Evolutionary conservation across 2,113 vertebrate genomes (phyloP), one percentile per base, ranked within the genome.

Genomic region (Syngnathus floridae): DNA sequence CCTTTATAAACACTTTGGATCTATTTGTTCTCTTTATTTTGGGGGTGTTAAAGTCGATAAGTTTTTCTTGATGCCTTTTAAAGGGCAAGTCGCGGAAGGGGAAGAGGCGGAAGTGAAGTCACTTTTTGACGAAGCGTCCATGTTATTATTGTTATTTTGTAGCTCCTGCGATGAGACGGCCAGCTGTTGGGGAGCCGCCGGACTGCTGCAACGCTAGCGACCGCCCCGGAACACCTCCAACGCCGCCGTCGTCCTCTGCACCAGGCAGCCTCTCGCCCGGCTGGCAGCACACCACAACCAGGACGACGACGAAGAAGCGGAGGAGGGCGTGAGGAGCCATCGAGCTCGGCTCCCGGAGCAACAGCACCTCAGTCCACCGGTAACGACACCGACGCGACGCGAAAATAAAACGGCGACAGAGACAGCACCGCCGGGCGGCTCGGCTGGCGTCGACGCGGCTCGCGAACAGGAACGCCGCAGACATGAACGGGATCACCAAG

Each of bases 131-230:
- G 78, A 84, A 83, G 82, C 91, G 90, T 91, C 91, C 91, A 91
- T 92, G 90, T 91, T 92, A 90, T 91, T 92, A 90, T 92, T 92
- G 90, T 92, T 92, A 89, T 92, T 92, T 88, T 90, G 84, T 83
- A 84, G 76, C 87, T 88, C 82, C 82, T 89, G 89, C 74, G 88
- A 89, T 91, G 91, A 87, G 88, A 87, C 82, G 88, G 87, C 82
- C 82, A 75, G 79, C 88, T 73, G 79, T 88, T 72, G 83, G 75
- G 85, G 84, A 71, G 79, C 67, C 77, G 76, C 26, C 59, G 76
- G 70, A 78, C 81, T 45, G 65, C 69, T 72, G 57, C 57, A 7
- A 58, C 56, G 35, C 36, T 19, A 36, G 36, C 56, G 82, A 79
- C 73, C 73, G 73, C 62, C 75, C 69, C 76, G 70, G 78, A 83